Percentiles rank a stretch among this genome's conserved stretches.
These are phyloP conservation scores for Drosophila nr. perissopoda DNA, from an alignment of 2,888 invertebrate species.

Conservation along the genomic window DNA sequence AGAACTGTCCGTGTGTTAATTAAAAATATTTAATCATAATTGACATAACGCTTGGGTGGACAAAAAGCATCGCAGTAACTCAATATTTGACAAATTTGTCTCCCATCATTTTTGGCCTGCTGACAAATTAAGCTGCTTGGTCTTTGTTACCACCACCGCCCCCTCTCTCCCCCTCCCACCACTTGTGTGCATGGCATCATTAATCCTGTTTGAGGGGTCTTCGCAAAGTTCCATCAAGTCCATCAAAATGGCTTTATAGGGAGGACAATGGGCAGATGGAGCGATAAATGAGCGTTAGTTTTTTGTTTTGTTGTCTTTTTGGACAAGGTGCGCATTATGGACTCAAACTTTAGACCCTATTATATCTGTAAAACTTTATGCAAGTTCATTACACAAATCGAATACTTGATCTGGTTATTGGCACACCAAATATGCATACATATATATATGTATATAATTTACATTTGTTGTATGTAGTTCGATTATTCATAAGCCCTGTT, in stretches of 20 bases:
- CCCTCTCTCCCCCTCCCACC: neutral
- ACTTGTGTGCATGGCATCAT: neutral
- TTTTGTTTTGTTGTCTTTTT: neutral
- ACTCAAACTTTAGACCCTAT: slow-evolving; percentile 1
- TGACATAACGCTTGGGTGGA: slow-evolving; percentile 45
- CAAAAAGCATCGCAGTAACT: slow-evolving; percentile 13
- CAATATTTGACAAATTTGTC: slow-evolving; percentile 41
- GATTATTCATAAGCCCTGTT: slow-evolving; percentile 67
- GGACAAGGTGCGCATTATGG: slow-evolving; percentile 10
- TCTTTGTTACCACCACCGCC: slow-evolving; percentile 3
- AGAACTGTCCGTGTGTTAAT: slow-evolving; percentile 34
- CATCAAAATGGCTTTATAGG: slow-evolving; percentile 35
- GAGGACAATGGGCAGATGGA: slow-evolving; percentile 9
- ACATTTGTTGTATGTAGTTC: slow-evolving; percentile 22
- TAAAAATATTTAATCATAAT: slow-evolving; percentile 75
- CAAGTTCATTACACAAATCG: slow-evolving; percentile 52
- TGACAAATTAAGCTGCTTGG: slow-evolving; percentile 70
- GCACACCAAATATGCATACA: slow-evolving; percentile 21
- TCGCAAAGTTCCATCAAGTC: slow-evolving; percentile 43
- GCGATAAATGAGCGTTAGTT: slow-evolving; percentile 28
- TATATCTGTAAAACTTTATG: slow-evolving; percentile 3
- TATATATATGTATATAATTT: neutral
- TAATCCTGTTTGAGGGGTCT: slow-evolving; percentile 43
- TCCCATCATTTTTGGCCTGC: slow-evolving; percentile 39
- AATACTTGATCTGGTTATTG: slow-evolving; percentile 37